phyloP scores from a whole-genome alignment of 2,113 vertebrate genomes.

The Poeciliopsis occidentalis region DNA sequence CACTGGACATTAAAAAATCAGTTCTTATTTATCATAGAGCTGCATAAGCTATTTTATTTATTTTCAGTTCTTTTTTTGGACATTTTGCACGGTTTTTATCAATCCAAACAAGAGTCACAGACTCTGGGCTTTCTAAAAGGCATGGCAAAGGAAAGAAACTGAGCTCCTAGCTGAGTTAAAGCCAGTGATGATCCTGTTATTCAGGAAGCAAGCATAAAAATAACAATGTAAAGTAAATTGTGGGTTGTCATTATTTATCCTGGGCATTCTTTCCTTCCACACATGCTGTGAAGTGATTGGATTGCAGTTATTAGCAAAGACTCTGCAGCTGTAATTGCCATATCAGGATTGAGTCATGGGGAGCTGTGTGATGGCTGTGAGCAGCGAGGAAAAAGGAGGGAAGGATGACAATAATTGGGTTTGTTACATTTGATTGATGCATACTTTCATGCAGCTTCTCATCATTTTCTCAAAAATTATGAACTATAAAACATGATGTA shows the following conservation, averaged over 20 bases:
- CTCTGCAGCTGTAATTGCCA: conserved; percentile 70
- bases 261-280: conserved; percentile 40
- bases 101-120: background rate
- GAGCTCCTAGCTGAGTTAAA: conserved; percentile 23
- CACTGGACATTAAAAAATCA: too few relatives aligned
- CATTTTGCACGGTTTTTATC: background rate
- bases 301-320: conserved; percentile 76
- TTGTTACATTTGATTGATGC: conserved; percentile 76
- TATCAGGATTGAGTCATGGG: conserved; percentile 70
- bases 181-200: conserved; percentile 48
- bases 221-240: conserved; percentile 68
- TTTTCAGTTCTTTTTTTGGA: background rate
- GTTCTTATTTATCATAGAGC: too few relatives aligned
- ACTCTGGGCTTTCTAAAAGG: background rate
- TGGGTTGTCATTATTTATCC: conserved; percentile 68
- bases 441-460: conserved; percentile 68
- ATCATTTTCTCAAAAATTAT: conserved; percentile 71
- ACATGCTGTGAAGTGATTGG: conserved; percentile 68
- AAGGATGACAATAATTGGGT: conserved; percentile 72
- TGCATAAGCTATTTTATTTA: background rate
- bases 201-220: conserved; percentile 48
- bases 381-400: conserved; percentile 42
- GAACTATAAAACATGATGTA: conserved; percentile 76
- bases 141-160: conserved; percentile 5
- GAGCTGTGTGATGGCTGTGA: conserved; percentile 63